phyloP scores from a whole-genome alignment of 1,140 invertebrate species.

The Drosophila sp. region DNA sequence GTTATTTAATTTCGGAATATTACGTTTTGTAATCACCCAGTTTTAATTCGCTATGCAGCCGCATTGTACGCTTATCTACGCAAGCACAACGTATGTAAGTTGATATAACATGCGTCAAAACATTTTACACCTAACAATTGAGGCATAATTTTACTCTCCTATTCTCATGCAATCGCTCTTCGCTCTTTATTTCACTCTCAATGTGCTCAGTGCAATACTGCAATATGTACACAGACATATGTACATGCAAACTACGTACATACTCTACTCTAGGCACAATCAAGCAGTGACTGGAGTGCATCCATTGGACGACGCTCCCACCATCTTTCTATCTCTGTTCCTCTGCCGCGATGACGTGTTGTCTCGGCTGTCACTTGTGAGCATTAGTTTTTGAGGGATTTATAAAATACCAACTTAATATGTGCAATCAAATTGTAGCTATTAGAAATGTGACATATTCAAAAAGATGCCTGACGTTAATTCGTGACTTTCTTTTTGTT shows the following conservation, averaged over 20 bases:
- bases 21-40: too few relatives aligned
- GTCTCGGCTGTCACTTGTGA: conserved; percentile 14
- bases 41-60: too few relatives aligned
- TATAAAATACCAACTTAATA: conserved; percentile 33
- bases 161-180: conserved; percentile 17
- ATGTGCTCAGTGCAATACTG: conserved; percentile 20
- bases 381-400: conserved; percentile 24
- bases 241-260: too few relatives aligned
- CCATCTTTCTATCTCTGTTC: conserved; percentile 11
- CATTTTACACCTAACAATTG: conserved; percentile 37
- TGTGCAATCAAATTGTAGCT: neutral
- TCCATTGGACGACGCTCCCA: conserved; percentile 1
- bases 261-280: conserved; percentile 14
- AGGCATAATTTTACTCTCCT: conserved; percentile 28
- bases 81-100: conserved; percentile 26
- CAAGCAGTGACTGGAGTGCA: conserved; percentile 20
- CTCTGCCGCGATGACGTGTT: conserved; percentile 4
- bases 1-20: neutral
- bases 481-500: conserved; percentile 56
- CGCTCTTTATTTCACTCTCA: conserved; percentile 25
- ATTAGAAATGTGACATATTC: conserved; percentile 14
- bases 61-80: conserved; percentile 27
- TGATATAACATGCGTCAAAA: conserved; percentile 32
- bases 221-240: conserved; percentile 11
- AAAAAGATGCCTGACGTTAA: conserved; percentile 12